Conservation (phyloP, 1,140 invertebrate species). For the Heliconius himera region DNA sequence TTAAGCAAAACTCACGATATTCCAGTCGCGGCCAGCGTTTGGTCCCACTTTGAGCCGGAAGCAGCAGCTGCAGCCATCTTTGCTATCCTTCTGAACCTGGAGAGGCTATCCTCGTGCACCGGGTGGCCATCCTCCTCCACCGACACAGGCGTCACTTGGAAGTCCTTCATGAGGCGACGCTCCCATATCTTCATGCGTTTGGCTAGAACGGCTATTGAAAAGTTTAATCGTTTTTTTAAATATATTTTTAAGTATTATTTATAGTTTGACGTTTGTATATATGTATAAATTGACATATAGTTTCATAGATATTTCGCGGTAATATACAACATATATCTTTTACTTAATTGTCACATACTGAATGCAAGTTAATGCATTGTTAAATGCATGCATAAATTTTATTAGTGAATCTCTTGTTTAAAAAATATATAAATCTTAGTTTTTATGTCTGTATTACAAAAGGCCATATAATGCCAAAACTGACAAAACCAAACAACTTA, state of each 20-base stretch:
- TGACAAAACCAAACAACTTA: neutral
- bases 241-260: too few relatives aligned
- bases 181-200: slow-evolving; percentile 92
- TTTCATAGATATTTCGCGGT: too few relatives aligned
- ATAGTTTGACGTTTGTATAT: neutral
- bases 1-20: slow-evolving; percentile 77
- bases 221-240: too few relatives aligned
- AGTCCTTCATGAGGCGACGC: slow-evolving; percentile 91
- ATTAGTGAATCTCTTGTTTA: too few relatives aligned
- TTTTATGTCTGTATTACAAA: too few relatives aligned
- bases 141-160: slow-evolving; percentile 89
- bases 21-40: slow-evolving; percentile 84
- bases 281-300: too few relatives aligned
- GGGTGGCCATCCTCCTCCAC: slow-evolving; percentile 83
- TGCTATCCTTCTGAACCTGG: slow-evolving; percentile 88
- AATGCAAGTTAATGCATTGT: too few relatives aligned
- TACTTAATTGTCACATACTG: too few relatives aligned
- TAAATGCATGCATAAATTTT: too few relatives aligned
- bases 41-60: slow-evolving; percentile 86
- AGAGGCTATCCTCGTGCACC: slow-evolving; percentile 84
- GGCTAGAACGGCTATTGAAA: slow-evolving; percentile 83
- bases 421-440: too few relatives aligned
- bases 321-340: too few relatives aligned
- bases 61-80: slow-evolving; percentile 86
- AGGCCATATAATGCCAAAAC: too few relatives aligned